These are phyloP conservation scores for Pandemis corylana DNA, from an alignment of 2,888 invertebrate species.

Conservation along the genomic window DNA sequence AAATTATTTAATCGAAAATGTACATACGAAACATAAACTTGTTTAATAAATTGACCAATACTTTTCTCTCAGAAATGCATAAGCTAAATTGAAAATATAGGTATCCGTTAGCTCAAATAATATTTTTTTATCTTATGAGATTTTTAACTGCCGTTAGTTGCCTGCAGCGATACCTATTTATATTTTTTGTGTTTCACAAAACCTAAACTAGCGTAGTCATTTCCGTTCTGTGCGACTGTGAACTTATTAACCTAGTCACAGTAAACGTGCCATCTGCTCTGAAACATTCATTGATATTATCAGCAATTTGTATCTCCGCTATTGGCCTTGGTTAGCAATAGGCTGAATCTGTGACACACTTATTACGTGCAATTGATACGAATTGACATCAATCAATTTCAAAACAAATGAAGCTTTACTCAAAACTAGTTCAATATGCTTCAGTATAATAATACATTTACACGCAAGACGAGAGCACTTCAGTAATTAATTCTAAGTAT, in stretches of 20 bases:
- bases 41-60: too few species aligned
- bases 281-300: background rate
- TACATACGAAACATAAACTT: too few species aligned
- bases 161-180: background rate
- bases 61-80: too few species aligned
- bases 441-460: slow-evolving; percentile 4
- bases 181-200: background rate
- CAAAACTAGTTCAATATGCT: slow-evolving; percentile 29
- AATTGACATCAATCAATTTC: slow-evolving; percentile 67
- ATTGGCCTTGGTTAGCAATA: slow-evolving; percentile 36
- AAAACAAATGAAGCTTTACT: slow-evolving; percentile 52
- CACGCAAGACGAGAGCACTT: background rate
- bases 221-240: background rate
- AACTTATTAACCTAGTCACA: background rate
- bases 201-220: background rate
- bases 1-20: too few species aligned
- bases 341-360: slow-evolving; percentile 55
- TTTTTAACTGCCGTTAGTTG: too few species aligned
- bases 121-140: too few species aligned
- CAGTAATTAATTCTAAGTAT: background rate
- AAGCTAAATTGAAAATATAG: too few species aligned
- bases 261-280: background rate
- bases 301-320: slow-evolving; percentile 12
- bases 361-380: slow-evolving; percentile 60
- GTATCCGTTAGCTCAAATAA: too few species aligned